These are phyloP conservation scores for Apogon hyalosoma DNA, from an alignment of 2,797 vertebrate species.

Conservation along the genomic window DNA sequence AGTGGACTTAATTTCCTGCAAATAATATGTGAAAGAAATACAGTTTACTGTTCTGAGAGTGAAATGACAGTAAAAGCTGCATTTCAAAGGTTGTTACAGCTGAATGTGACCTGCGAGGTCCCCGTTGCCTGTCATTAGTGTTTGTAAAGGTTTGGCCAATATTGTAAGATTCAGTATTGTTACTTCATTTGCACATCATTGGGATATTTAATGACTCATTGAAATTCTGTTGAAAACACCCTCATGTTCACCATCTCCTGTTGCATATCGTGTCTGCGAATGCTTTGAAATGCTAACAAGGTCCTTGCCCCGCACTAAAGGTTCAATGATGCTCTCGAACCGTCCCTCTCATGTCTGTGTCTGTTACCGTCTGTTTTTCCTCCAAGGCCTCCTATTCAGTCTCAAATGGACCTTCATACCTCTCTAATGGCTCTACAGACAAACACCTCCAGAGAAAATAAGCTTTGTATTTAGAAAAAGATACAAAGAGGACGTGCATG, in stretches of 20 bases:
- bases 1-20: too few species aligned
- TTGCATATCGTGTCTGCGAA: slow-evolving; percentile 28
- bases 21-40: too few species aligned
- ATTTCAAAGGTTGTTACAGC: background rate
- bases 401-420: slow-evolving; percentile 53
- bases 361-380: slow-evolving; percentile 37
- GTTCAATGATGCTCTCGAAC: slow-evolving; percentile 56
- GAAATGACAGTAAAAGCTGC: slow-evolving; percentile 6
- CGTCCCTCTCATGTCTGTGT: slow-evolving; percentile 56
- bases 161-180: slow-evolving; percentile 37
- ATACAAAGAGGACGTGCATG: background rate
- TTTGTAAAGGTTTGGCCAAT: slow-evolving; percentile 12
- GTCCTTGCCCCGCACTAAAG: slow-evolving; percentile 20
- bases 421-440: slow-evolving; percentile 47
- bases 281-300: slow-evolving; percentile 82
- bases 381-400: slow-evolving; percentile 42
- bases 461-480: slow-evolving; percentile 55
- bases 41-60: background rate
- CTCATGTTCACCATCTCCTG: slow-evolving; percentile 32
- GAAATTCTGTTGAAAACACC: slow-evolving; percentile 57
- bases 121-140: slow-evolving; percentile 19
- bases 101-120: slow-evolving; percentile 29
- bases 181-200: slow-evolving; percentile 68
- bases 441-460: slow-evolving; percentile 36
- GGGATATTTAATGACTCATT: slow-evolving; percentile 59